phyloP scores from a whole-genome alignment of 2,113 vertebrate genomes.

The Trichechus manatus region DNA sequence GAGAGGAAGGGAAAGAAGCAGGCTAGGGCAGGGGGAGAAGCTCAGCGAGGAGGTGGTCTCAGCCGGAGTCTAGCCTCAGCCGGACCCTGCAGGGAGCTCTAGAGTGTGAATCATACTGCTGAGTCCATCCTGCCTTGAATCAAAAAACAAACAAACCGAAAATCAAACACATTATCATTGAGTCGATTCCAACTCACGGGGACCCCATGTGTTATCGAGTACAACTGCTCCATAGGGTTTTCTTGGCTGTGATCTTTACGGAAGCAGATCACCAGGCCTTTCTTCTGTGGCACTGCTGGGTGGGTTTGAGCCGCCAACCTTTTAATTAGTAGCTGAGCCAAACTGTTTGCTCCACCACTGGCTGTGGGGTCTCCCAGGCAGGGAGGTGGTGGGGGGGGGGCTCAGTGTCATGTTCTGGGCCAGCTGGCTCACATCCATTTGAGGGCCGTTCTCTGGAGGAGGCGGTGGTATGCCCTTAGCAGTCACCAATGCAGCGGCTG shows the following conservation, averaged over 20 bases:
- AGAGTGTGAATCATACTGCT: accelerated
- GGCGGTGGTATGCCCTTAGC: background rate
- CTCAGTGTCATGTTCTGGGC: accelerated
- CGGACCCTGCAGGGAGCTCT: background rate
- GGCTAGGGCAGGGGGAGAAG: background rate
- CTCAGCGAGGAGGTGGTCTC: background rate
- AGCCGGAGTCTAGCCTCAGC: background rate
- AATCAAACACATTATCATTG: too few relatives aligned
- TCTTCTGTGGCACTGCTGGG: too few relatives aligned
- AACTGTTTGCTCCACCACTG: too few relatives aligned
- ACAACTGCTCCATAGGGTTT: too few relatives aligned
- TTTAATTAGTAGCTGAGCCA: too few relatives aligned
- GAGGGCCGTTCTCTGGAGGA: background rate
- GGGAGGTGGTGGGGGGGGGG: background rate
- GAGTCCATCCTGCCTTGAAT: background rate
- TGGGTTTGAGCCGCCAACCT: too few relatives aligned
- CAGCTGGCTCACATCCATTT: accelerated
- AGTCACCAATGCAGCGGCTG: accelerated
- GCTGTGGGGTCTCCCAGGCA: background rate
- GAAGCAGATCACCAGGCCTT: too few relatives aligned
- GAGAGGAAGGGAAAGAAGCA: background rate
- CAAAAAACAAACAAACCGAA: too few relatives aligned
- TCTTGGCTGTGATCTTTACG: too few relatives aligned
- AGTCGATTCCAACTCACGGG: too few relatives aligned
- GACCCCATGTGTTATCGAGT: too few relatives aligned